Base-by-base conservation (phyloP, 2,113 vertebrate species). In the Tylochromis polylepis region DNA sequence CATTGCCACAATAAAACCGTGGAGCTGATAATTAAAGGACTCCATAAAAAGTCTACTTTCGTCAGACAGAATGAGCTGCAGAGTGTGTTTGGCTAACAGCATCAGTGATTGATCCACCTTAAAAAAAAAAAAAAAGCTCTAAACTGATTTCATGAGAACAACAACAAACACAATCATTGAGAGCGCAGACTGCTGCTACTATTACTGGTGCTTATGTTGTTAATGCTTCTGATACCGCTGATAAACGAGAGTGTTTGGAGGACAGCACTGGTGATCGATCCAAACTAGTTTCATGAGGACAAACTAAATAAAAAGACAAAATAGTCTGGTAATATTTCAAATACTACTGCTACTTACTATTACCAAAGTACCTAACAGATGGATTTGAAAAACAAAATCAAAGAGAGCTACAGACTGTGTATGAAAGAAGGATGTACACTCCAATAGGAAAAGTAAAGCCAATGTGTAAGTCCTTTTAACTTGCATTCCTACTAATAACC, bases 1-100 rank as follows among this genome's bases (percentile, higher is more conserved):
- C 38, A 67, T 72, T 65, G 24, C 55, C 55, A 20, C 86, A 55
- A 82, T 85, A 85, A 89, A 87, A 83, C 78, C 46, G 79, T 56
- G 85, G 3, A 79, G 83, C 80, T 85, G 86, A 89, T 91, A 85
- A 91, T 91, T 88, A 91, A 89, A 90, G 67, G 86, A 90, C 86
- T 91, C 86, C n/a, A 84, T 91, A 90, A 90, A 81, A 81, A 62
- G 43, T 62, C 80, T 15, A 83, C 82, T 27, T 41, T 56, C 53
- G 41, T 70, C 57, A 18, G 24, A 8, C 18, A 18, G 4, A 24
- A 16, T 4, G 86, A 67, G 59, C 20, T 29, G 55, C 24, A 58
- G 59, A 81, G 59, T 20, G 70, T 15, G 31, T 53, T 80, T 46
- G 84, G 81, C 49, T 78, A 72, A 86, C 41, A 55, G 24, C 49